Evolutionary conservation across 2,797 vertebrate genomes (phyloP).

Genomic region (Pelobates cultripes): DNA sequence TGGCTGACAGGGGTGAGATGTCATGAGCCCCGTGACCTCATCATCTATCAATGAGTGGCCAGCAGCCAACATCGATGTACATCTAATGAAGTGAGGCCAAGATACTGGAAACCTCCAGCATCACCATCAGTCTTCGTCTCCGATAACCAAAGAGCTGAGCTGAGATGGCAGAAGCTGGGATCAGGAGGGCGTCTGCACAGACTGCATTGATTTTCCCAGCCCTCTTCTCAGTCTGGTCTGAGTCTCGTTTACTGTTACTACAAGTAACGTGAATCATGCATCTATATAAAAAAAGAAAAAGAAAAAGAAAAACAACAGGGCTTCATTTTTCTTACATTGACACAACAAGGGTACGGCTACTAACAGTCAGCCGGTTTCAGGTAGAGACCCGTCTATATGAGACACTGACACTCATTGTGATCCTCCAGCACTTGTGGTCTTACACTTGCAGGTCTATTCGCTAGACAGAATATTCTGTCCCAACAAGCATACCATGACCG

Average conservation of each 20-base stretch:
- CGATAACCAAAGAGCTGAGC: conserved; percentile 41
- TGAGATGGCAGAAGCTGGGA: conserved; percentile 61
- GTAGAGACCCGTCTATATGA: conserved; percentile 69
- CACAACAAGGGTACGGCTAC: conserved; percentile 72
- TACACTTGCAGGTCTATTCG: not conserved
- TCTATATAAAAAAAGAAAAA: conserved; percentile 70
- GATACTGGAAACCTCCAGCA: not conserved
- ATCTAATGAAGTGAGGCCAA: not conserved
- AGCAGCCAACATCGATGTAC: not conserved
- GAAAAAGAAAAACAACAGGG: conserved; percentile 61
- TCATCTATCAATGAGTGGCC: not conserved
- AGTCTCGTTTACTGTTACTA: conserved; percentile 78
- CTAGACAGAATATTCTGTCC: too few species aligned
- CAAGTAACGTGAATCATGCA: conserved; percentile 76
- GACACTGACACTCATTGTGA: not conserved
- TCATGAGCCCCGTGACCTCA: not conserved
- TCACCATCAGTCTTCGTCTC: conserved; percentile 36
- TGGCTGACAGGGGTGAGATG: not conserved
- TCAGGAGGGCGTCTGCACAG: conserved; percentile 65
- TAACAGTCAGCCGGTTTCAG: conserved; percentile 77
- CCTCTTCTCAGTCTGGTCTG: conserved; percentile 76
- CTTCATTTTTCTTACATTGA: conserved; percentile 77
- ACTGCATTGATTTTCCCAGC: conserved; percentile 73
- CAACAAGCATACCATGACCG: too few species aligned
- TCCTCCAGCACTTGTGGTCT: not conserved